Percentiles rank a stretch among this genome's conserved stretches.
Conservation (phyloP, 2,888 invertebrate species). For the Altica lythri region DNA sequence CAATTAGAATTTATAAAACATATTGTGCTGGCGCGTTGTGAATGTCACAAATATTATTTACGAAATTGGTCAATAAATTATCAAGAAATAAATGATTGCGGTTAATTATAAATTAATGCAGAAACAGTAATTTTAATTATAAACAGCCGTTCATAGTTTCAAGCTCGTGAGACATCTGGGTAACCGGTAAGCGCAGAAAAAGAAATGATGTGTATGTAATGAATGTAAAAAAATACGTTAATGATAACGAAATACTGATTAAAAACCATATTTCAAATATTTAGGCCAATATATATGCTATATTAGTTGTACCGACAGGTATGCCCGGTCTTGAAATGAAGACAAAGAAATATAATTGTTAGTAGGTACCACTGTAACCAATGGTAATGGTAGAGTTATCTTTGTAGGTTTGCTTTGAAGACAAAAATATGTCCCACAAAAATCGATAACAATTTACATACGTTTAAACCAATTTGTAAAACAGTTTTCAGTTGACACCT, state of each 20-base stretch:
- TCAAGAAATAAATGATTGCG: constrained; percentile 29
- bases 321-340: no score
- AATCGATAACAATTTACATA: no score
- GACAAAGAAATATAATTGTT: no score
- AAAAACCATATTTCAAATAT: no score
- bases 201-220: constrained; percentile 20
- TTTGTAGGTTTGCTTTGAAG: no score
- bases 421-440: no score
- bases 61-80: constrained; percentile 33
- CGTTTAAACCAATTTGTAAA: no score
- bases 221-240: constrained; percentile 26
- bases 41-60: constrained; percentile 13
- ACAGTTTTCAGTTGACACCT: no score
- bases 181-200: constrained; percentile 24
- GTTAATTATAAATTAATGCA: constrained; percentile 35
- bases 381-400: no score
- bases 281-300: no score
- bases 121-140: constrained; percentile 34
- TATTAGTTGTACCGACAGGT: no score
- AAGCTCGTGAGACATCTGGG: constrained; percentile 32
- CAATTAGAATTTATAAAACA: constrained; percentile 11
- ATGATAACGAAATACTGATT: constrained; percentile 44
- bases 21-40: constrained; percentile 5
- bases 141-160: constrained; percentile 30
- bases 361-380: no score